Evolutionary conservation across 2,797 vertebrate species (phyloP).

Genomic region (Danio albolineatus): DNA sequence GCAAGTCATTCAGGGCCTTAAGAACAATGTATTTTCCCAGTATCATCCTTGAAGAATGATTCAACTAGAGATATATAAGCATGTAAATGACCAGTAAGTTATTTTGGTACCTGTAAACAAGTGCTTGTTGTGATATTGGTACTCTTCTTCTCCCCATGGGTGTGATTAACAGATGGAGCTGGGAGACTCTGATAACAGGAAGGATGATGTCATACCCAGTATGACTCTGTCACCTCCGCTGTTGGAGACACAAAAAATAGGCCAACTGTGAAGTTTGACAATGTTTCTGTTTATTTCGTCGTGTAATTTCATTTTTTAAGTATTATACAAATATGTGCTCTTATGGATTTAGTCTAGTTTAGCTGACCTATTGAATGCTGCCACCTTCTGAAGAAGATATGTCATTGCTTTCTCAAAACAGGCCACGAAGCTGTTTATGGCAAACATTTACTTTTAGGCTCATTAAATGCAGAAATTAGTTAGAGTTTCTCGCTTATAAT

Average conservation of each 20-base stretch:
- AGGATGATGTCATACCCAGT: slow-evolving; percentile 51
- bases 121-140: neutral
- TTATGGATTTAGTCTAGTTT: neutral
- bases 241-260: slow-evolving; percentile 16
- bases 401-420: neutral
- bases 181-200: slow-evolving; percentile 30
- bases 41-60: neutral
- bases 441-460: neutral
- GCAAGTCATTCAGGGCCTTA: neutral
- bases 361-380: slow-evolving; percentile 19
- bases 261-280: neutral
- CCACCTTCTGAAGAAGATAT: slow-evolving; percentile 11
- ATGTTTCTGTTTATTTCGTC: neutral
- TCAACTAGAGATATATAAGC: neutral
- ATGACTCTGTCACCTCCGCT: neutral
- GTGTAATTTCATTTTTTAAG: neutral
- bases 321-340: neutral
- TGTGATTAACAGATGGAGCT: slow-evolving; percentile 50
- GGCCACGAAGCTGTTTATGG: neutral
- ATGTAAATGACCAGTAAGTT: neutral
- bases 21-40: neutral
- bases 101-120: neutral
- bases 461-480: neutral
- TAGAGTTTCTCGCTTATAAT: neutral
- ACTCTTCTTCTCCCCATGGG: slow-evolving; percentile 42